These are phyloP conservation scores for Athene cunicularia DNA, from an alignment of 2,113 vertebrate genomes.

Conservation along the genomic window DNA sequence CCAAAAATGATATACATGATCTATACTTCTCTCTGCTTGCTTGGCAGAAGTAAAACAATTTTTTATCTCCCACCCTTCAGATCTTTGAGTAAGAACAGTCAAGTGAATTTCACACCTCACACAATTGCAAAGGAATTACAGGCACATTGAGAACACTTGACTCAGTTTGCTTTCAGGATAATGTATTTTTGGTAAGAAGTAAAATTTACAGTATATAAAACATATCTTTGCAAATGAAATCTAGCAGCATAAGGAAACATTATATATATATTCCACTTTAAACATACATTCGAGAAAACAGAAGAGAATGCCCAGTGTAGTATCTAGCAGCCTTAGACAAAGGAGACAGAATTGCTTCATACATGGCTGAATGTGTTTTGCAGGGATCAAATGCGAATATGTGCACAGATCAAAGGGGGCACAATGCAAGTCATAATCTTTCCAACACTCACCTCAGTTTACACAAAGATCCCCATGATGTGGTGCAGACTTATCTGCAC, in stretches of 20 bases:
- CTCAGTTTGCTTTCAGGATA: neutral
- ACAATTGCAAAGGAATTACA: conserved; percentile 14
- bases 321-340: conserved; percentile 28
- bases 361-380: neutral
- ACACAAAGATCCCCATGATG: conserved; percentile 45
- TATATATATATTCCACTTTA: neutral
- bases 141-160: conserved; percentile 39
- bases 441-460: conserved; percentile 50
- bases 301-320: neutral
- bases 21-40: neutral
- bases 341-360: neutral
- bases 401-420: conserved; percentile 31
- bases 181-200: conserved; percentile 10
- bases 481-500: conserved; percentile 58
- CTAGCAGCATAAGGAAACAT: neutral
- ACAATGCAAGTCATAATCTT: conserved; percentile 3
- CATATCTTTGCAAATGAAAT: neutral
- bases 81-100: conserved; percentile 28
- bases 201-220: neutral
- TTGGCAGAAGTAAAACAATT: conserved; percentile 21
- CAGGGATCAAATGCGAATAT: conserved; percentile 32
- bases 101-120: conserved; percentile 58
- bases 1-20: neutral
- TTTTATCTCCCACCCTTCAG: conserved; percentile 28
- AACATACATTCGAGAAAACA: neutral